Evolutionary conservation across 2,888 invertebrate genomes (phyloP).

Genomic region (Drosophila mimetica): DNA sequence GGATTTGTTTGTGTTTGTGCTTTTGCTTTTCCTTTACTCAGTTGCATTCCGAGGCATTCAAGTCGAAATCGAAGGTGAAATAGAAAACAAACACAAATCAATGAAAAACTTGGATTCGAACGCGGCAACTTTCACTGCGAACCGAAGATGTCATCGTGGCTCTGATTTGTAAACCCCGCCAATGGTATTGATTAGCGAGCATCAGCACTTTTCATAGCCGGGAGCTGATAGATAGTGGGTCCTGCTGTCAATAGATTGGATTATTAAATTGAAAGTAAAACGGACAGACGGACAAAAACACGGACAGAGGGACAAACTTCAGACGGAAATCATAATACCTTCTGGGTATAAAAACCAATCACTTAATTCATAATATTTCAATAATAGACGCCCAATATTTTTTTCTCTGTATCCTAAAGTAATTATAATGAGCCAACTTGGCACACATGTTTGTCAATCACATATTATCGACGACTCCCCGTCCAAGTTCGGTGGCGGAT

Average conservation of each 20-base stretch:
- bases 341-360: too few relatives aligned
- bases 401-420: slow-evolving; percentile 10
- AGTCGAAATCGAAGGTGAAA: slow-evolving; percentile 51
- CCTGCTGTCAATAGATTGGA: neutral
- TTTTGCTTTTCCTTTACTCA: slow-evolving; percentile 10
- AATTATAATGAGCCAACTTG: slow-evolving; percentile 45
- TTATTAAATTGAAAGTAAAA: neutral
- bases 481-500: slow-evolving; percentile 39
- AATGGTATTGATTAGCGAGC: slow-evolving; percentile 69
- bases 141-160: slow-evolving; percentile 40
- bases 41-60: slow-evolving; percentile 29
- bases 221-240: slow-evolving; percentile 3
- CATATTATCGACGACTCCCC: slow-evolving; percentile 30
- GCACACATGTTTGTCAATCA: slow-evolving; percentile 58
- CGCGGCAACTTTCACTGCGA: slow-evolving; percentile 55
- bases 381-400: too few relatives aligned
- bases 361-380: too few relatives aligned
- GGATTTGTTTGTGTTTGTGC: neutral
- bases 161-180: slow-evolving; percentile 57
- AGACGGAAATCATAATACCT: too few relatives aligned
- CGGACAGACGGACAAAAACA: too few relatives aligned
- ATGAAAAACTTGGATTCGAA: slow-evolving; percentile 48
- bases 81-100: slow-evolving; percentile 52
- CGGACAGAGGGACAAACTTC: too few relatives aligned
- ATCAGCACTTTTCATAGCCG: slow-evolving; percentile 36